A percentile compares a stretch with the other conserved stretches of the same genome.
Conservation (phyloP, 1,140 invertebrate genomes). For the Anoplophora glabripennis region DNA sequence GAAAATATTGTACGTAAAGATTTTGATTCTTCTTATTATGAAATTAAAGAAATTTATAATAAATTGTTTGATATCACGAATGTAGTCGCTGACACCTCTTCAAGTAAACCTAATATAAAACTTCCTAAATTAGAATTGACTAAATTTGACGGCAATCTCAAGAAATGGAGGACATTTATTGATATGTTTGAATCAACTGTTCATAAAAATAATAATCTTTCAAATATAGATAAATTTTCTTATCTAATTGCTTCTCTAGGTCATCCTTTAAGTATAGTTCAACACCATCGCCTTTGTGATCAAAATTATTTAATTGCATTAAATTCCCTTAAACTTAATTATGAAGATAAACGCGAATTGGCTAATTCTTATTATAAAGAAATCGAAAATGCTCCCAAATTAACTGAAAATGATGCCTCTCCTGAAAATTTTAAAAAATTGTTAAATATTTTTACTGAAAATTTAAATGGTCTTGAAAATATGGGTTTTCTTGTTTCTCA, state of each 20-base stretch:
- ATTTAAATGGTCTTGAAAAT: not conserved
- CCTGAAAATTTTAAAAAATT: not conserved
- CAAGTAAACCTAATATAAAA: slow-evolving; percentile 9
- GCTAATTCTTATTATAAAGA: slow-evolving; percentile 14
- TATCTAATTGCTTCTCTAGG: slow-evolving; percentile 14
- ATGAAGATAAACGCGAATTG: slow-evolving; percentile 15
- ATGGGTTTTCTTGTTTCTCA: not conserved
- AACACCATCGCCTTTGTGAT: slow-evolving; percentile 1
- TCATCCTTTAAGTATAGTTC: slow-evolving; percentile 3
- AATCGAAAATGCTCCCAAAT: not conserved
- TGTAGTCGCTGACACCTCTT: not conserved
- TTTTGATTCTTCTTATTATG: not conserved
- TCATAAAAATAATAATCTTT: slow-evolving; percentile 5
- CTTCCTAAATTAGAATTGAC: slow-evolving; percentile 17
- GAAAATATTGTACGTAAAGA: not conserved
- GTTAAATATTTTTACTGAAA: too few species aligned
- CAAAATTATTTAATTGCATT: slow-evolving; percentile 21
- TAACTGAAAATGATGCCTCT: not conserved
- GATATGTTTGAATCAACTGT: slow-evolving; percentile 18
- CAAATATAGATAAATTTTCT: slow-evolving; percentile 10
- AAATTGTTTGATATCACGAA: not conserved
- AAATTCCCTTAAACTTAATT: slow-evolving; percentile 10
- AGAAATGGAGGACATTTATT: slow-evolving; percentile 15
- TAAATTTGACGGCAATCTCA: slow-evolving; percentile 21
- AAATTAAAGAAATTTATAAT: not conserved